Conservation (phyloP, 2,113 vertebrate species). For the Hepsetus odoe region DNA sequence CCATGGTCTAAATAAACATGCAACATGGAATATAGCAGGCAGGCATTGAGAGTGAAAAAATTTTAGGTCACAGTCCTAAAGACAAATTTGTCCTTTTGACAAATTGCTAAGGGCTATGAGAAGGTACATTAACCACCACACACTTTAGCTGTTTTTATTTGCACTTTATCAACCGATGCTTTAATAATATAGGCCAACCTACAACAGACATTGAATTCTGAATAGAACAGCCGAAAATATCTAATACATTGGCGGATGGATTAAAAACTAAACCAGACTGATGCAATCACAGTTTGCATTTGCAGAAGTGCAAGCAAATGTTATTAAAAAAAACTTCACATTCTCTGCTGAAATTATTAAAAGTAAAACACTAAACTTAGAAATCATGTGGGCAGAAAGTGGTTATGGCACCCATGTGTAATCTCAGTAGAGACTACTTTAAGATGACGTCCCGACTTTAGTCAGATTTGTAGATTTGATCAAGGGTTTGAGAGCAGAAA, state of each 20-base stretch:
- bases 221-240: not conserved
- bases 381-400: not conserved
- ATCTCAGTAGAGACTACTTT: not conserved
- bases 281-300: not conserved
- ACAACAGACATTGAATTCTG: not conserved
- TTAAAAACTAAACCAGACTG: not conserved
- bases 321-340: not conserved
- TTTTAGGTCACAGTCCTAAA: not conserved
- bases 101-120: not conserved
- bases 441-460: no score
- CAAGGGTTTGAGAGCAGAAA: no score
- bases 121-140: not conserved
- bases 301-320: not conserved
- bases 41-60: not conserved
- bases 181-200: not conserved
- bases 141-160: slow-evolving; percentile 6
- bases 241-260: not conserved
- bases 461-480: no score
- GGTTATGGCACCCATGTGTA: not conserved
- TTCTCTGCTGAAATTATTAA: not conserved
- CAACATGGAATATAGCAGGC: not conserved
- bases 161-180: not conserved
- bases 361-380: not conserved
- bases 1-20: not conserved
- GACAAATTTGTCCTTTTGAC: no score